These are phyloP conservation scores for Dasyprocta punctata DNA, from an alignment of 2,113 vertebrate genomes.

Conservation along the genomic window DNA sequence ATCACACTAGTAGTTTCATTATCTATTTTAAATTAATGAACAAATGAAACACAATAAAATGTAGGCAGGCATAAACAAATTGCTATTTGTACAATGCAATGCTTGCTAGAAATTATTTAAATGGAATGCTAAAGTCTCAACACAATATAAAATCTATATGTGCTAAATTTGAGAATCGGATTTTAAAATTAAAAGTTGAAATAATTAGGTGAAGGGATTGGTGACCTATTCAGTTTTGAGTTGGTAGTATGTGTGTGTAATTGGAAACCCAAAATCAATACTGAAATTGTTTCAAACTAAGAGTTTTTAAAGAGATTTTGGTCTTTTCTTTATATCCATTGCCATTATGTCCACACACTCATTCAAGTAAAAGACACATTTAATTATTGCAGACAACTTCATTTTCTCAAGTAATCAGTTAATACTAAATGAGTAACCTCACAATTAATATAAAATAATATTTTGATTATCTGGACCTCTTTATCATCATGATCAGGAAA, in stretches of 20 bases:
- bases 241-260: not conserved
- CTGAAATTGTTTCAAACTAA: slow-evolving; percentile 28
- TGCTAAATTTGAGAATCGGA: not conserved
- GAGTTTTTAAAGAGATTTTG: not conserved
- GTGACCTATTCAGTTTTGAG: not conserved
- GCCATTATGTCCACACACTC: not conserved
- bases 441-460: slow-evolving; percentile 51
- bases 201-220: not conserved
- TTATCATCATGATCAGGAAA: slow-evolving; percentile 41
- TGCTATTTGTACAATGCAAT: not conserved
- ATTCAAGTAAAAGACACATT: not conserved
- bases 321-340: not conserved
- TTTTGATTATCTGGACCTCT: slow-evolving; percentile 55
- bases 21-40: slow-evolving; percentile 67
- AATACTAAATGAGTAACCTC: not conserved
- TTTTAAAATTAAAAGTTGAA: slow-evolving; percentile 44
- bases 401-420: slow-evolving; percentile 42
- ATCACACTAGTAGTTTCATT: slow-evolving; percentile 19
- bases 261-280: not conserved
- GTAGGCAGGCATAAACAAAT: slow-evolving; percentile 49
- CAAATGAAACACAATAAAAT: slow-evolving; percentile 42
- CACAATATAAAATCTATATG: not conserved
- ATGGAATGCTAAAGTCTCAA: not conserved
- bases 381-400: slow-evolving; percentile 40
- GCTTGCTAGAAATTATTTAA: slow-evolving; percentile 39